Percentiles rank a stretch among this genome's conserved stretches.
Conservation (phyloP, 1,140 invertebrate species). For the Papilio polytes region DNA sequence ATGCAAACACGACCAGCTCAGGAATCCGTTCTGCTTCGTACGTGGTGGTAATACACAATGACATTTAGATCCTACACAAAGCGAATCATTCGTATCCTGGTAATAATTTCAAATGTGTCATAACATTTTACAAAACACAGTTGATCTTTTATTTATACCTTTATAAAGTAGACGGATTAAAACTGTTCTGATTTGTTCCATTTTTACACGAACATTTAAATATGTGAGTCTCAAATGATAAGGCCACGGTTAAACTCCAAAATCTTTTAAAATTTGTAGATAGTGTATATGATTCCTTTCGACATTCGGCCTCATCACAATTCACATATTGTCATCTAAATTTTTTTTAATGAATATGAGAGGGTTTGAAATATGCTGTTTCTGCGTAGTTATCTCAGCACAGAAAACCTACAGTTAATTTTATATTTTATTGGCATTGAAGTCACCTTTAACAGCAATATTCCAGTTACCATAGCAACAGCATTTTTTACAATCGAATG, state of each 20-base stretch:
- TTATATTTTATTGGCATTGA: too few relatives aligned
- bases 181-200: background rate
- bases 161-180: background rate
- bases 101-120: constrained; percentile 29
- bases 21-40: constrained; percentile 31
- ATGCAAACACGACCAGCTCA: constrained; percentile 19
- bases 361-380: too few relatives aligned
- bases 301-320: too few relatives aligned
- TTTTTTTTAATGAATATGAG: too few relatives aligned
- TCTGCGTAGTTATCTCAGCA: too few relatives aligned
- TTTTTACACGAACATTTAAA: background rate
- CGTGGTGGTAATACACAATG: constrained; percentile 20
- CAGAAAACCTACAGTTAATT: too few relatives aligned
- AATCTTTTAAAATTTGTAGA: too few relatives aligned
- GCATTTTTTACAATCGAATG: background rate
- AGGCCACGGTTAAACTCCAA: too few relatives aligned
- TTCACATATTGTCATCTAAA: too few relatives aligned
- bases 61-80: constrained; percentile 25
- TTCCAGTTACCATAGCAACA: background rate
- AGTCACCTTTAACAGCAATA: background rate
- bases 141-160: background rate
- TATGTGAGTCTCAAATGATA: too few relatives aligned
- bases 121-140: constrained; percentile 5
- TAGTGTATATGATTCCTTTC: too few relatives aligned
- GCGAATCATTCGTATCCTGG: constrained; percentile 27